phyloP scores from a whole-genome alignment of 2,797 vertebrate species.

The Melanotaenia boesemani region DNA sequence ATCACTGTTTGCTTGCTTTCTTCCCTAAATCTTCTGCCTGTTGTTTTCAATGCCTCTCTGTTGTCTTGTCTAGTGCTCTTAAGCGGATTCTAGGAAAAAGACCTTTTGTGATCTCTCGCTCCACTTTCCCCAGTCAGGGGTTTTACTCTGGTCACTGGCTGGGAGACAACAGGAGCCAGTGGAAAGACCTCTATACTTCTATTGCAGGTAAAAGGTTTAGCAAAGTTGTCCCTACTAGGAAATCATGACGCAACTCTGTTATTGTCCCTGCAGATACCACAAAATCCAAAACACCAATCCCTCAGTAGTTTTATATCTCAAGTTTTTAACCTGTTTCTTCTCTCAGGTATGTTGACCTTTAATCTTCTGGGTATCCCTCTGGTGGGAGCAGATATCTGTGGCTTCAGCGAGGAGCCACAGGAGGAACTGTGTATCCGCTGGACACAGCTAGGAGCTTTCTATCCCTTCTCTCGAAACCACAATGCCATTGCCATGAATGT shows the following conservation, averaged over 20 bases:
- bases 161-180: conserved; percentile 90
- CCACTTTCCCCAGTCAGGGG: conserved; percentile 92
- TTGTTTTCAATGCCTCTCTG: not conserved
- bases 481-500: conserved; percentile 83
- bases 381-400: conserved; percentile 90
- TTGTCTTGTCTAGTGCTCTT: conserved; percentile 81
- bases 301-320: not conserved
- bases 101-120: conserved; percentile 90
- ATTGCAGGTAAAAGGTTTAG: conserved; percentile 84
- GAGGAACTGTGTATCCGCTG: conserved; percentile 91
- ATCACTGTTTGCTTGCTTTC: not conserved
- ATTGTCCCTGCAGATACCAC: not conserved
- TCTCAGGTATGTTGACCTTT: conserved; percentile 89
- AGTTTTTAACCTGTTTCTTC: not conserved
- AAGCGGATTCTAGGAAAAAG: conserved; percentile 83
- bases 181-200: conserved; percentile 90
- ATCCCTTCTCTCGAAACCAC: conserved; percentile 92
- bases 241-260: not conserved
- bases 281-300: not conserved
- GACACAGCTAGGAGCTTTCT: conserved; percentile 92
- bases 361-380: conserved; percentile 89
- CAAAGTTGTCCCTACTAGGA: not conserved
- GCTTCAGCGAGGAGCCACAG: conserved; percentile 85
- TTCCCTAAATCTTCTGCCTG: not conserved
- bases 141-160: conserved; percentile 92